Conservation (phyloP, 2,888 invertebrate genomes). For the Callyntrura guangdongensis region DNA sequence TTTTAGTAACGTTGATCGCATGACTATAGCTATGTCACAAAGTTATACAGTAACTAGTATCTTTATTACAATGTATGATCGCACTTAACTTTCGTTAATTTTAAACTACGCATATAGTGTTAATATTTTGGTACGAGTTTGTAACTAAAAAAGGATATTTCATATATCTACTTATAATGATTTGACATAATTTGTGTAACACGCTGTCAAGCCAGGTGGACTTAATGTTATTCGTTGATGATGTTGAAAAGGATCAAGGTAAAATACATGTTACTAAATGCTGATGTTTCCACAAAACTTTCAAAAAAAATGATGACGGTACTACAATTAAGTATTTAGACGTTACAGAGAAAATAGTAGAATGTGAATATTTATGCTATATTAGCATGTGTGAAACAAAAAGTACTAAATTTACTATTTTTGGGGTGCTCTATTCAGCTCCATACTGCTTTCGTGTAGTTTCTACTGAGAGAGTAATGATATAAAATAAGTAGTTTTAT, state of each 20-base stretch:
- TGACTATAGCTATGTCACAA: conserved; percentile 45
- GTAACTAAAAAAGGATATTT: neutral
- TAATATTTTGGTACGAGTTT: conserved; percentile 35
- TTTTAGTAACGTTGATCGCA: conserved; percentile 45
- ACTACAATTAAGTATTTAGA: too few relatives aligned
- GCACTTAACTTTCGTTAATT: too few relatives aligned
- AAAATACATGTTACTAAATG: neutral
- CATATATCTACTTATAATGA: neutral
- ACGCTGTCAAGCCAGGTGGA: neutral
- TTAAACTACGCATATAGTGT: neutral
- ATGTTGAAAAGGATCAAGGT: neutral
- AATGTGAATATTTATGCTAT: neutral
- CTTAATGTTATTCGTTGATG: neutral
- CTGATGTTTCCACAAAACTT: too few relatives aligned
- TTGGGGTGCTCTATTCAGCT: conserved; percentile 22
- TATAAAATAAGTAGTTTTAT: too few relatives aligned
- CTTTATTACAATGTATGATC: neutral
- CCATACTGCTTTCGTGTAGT: neutral
- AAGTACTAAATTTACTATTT: conserved; percentile 31
- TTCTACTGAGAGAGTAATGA: too few relatives aligned
- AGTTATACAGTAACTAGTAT: neutral
- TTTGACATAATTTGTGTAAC: too few relatives aligned
- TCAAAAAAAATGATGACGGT: too few relatives aligned
- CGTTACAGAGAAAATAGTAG: neutral
- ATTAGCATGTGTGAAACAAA: neutral